These are phyloP conservation scores for Agrochola lota DNA, from an alignment of 2,888 invertebrate genomes.

Conservation along the genomic window DNA sequence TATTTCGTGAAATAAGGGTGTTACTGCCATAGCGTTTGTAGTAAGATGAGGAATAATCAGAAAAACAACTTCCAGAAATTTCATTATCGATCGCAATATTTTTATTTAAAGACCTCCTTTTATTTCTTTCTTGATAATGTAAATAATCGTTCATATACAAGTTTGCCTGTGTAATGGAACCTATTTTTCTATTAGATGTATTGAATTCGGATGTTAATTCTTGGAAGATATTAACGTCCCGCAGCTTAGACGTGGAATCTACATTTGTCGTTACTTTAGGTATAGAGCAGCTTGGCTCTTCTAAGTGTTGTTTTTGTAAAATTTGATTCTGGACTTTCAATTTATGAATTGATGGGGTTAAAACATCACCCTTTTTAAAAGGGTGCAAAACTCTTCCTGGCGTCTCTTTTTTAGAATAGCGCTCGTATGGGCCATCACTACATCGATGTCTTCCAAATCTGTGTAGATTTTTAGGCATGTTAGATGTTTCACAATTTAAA, in stretches of 20 bases:
- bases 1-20: slow-evolving; percentile 17
- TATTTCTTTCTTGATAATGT: slow-evolving; percentile 30
- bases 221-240: background rate
- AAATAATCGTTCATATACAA: slow-evolving; percentile 9
- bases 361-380: slow-evolving; percentile 43
- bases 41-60: slow-evolving; percentile 47
- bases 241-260: slow-evolving; percentile 9
- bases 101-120: slow-evolving; percentile 32
- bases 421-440: slow-evolving; percentile 2
- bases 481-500: slow-evolving; percentile 61
- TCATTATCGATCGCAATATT: slow-evolving; percentile 29
- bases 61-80: slow-evolving; percentile 37
- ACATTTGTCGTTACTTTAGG: background rate
- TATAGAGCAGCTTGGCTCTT: background rate
- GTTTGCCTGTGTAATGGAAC: slow-evolving; percentile 10
- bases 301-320: background rate
- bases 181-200: slow-evolving; percentile 5
- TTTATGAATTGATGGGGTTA: slow-evolving; percentile 36
- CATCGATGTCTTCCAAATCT: slow-evolving; percentile 11
- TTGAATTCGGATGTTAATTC: slow-evolving; percentile 12
- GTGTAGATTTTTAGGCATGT: slow-evolving; percentile 21
- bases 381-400: background rate
- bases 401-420: slow-evolving; percentile 4
- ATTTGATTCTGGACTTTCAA: slow-evolving; percentile 23
- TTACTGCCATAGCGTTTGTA: slow-evolving; percentile 39